Percentiles rank a stretch among this genome's conserved stretches.
Conservation (phyloP, 1,140 invertebrate species). For the Tribolium castaneum region DNA sequence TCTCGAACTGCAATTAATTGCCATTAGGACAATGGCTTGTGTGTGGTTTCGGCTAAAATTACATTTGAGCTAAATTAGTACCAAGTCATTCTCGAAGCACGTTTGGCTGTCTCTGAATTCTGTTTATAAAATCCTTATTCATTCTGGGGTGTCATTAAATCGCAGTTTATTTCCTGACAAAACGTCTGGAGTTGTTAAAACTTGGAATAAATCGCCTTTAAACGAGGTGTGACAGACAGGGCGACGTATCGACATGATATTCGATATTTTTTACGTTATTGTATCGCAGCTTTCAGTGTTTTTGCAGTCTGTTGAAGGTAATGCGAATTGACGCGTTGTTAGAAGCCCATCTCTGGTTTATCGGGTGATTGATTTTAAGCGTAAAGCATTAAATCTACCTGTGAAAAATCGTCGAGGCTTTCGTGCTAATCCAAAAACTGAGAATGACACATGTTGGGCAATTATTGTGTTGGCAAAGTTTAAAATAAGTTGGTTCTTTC, state of each 20-base stretch:
- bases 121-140: too few relatives aligned
- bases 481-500: conserved; percentile 3
- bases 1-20: background rate
- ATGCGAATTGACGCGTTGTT: conserved; percentile 25
- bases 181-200: background rate
- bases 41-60: background rate
- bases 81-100: background rate
- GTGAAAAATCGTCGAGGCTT: background rate
- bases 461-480: conserved; percentile 19
- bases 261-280: background rate
- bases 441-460: conserved; percentile 6
- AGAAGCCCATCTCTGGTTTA: conserved; percentile 13
- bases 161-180: background rate
- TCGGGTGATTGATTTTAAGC: conserved; percentile 7
- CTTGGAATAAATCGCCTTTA: background rate
- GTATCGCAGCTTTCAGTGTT: conserved; percentile 10
- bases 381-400: conserved; percentile 6
- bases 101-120: too few relatives aligned
- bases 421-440: conserved; percentile 9
- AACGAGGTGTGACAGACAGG: background rate
- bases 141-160: too few relatives aligned
- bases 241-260: conserved; percentile 1
- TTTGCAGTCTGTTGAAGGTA: background rate
- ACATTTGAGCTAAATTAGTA: background rate
- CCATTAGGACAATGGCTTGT: background rate